Evolutionary conservation across 2,888 invertebrate genomes (phyloP), one percentile per base, ranked within the genome.

Genomic region (Colletes collaris): DNA sequence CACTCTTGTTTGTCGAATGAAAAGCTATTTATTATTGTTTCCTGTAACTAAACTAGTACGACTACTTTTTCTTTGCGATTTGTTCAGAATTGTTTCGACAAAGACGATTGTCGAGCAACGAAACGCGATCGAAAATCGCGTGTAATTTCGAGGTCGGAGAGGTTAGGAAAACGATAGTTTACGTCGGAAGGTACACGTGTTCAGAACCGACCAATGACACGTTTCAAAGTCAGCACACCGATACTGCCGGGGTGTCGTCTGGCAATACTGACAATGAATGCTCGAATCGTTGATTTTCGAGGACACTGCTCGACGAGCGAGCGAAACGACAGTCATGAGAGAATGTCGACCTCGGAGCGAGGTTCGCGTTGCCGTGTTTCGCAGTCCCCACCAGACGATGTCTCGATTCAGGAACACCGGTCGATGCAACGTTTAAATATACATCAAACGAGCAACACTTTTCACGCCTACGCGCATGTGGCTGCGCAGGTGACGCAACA

Each of bases 211-310:
- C 8, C 58, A 65, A 64, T 44, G 52, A 49, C 72, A 52, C 64
- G 65, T 44, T 60, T 66, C 46, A 59, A 60, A 66, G 50, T 62
- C 66, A 53, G 11, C 53, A 46, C 8, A 46, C 19, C 70, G 78
- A 70, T 70, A 66, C 52, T 13, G 52, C 35, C 76, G 67, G 67
- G 67, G 67, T 46, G 44, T 55, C 77, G 77, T 44, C 35, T 11
- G 68, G n/a, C 46, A 56, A 8, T 40, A 19, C 66, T 63, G 80
- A 78, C 80, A 78, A 80, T 80, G 80, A 80, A 78, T 65, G 71
- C 68, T 62, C 65, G 80, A 76, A 62, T 79, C 79, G 83, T 76
- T 63, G 83, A 71, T 83, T 83, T 83, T 81, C 79, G 80, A 84
- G 84, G 84, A 76, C 78, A 76, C 53, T 70, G 59, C 74, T 55